A percentile compares a stretch with the other conserved stretches of the same genome.
Evolutionary conservation across 2,888 invertebrate species (phyloP).

Genomic region (Pandemis corylana): DNA sequence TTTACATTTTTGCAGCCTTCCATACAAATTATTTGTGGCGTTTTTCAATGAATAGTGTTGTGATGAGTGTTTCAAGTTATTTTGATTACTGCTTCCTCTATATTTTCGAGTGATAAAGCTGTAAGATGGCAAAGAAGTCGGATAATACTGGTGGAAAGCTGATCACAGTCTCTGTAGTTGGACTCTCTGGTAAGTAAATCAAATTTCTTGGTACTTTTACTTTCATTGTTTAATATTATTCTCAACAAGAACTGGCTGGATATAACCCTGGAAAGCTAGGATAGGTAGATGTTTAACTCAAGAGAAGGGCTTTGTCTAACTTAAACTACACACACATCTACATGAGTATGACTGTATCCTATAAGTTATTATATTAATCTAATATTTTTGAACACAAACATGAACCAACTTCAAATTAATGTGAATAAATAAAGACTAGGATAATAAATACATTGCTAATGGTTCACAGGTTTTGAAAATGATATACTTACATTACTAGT

Average conservation of each 20-base stretch:
- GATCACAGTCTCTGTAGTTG: conserved; percentile 95
- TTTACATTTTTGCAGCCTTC: conserved; percentile 51
- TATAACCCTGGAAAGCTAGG: not conserved
- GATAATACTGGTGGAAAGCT: conserved; percentile 87
- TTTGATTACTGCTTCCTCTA: conserved; percentile 57
- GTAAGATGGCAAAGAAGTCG: conserved; percentile 90
- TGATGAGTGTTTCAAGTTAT: conserved; percentile 73
- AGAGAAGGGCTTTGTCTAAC: not conserved
- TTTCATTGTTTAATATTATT: not conserved
- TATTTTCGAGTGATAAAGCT: conserved; percentile 61
- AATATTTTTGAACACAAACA: too few relatives aligned
- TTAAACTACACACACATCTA: too few relatives aligned
- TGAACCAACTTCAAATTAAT: too few relatives aligned
- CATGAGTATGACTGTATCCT: too few relatives aligned
- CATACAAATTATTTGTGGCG: conserved; percentile 30
- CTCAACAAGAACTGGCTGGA: not conserved
- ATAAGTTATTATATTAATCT: too few relatives aligned
- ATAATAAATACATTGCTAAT: too few relatives aligned
- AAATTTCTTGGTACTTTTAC: not conserved
- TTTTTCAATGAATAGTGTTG: conserved; percentile 60
- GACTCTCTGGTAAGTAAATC: conserved; percentile 87
- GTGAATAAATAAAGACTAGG: too few relatives aligned
- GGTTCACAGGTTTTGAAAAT: too few relatives aligned
- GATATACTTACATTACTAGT: too few relatives aligned
- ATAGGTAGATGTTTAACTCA: not conserved